Evolutionary conservation across 2,888 invertebrate species (phyloP).

Genomic region (Heliothis peltigera): DNA sequence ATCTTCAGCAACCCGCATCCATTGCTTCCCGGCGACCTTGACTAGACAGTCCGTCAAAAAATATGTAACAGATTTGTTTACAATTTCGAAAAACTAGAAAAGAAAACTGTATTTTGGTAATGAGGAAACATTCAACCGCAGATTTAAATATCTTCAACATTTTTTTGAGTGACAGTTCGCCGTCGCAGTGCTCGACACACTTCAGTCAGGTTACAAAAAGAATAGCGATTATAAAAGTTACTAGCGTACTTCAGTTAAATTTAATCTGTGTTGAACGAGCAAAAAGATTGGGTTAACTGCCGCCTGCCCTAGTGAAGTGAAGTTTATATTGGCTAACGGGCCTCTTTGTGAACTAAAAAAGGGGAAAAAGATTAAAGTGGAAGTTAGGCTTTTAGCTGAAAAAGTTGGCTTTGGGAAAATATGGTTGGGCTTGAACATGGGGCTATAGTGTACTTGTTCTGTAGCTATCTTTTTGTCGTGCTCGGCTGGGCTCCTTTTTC

Average conservation of each 20-base stretch:
- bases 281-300: constrained; percentile 53
- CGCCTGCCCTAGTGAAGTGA: constrained; percentile 11
- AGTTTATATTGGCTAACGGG: constrained; percentile 38
- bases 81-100: too few species aligned
- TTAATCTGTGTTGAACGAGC: constrained; percentile 48
- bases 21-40: too few species aligned
- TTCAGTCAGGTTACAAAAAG: constrained; percentile 37
- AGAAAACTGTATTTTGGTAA: too few species aligned
- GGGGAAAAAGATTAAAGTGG: constrained; percentile 12
- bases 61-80: too few species aligned
- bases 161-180: neutral
- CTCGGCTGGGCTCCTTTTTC: too few species aligned
- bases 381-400: constrained; percentile 6
- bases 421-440: constrained; percentile 4
- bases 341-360: constrained; percentile 37
- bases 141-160: neutral
- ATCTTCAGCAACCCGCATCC: too few species aligned
- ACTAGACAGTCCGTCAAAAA: too few species aligned
- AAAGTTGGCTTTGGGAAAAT: constrained; percentile 10
- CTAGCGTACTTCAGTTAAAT: constrained; percentile 43
- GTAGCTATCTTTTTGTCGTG: too few species aligned
- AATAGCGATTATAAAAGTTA: constrained; percentile 49
- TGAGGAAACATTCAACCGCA: too few species aligned
- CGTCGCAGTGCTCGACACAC: constrained; percentile 21
- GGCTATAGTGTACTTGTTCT: neutral